phyloP scores from a whole-genome alignment of 2,113 vertebrate species.

The Acrocephalus arundinaceus region DNA sequence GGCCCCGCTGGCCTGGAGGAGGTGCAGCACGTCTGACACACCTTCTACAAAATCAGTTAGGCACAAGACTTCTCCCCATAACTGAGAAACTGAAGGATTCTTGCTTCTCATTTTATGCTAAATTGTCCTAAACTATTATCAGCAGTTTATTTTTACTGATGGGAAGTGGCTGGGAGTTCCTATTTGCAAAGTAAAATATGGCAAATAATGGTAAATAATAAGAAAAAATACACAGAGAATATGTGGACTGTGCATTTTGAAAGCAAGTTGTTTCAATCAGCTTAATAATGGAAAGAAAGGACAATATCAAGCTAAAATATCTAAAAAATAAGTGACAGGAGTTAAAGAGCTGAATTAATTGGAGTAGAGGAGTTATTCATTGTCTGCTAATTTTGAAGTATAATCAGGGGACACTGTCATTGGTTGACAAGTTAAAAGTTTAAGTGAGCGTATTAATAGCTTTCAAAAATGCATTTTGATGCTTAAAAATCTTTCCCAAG shows the following conservation, averaged over 20 bases:
- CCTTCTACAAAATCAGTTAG: neutral
- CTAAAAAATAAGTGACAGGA: constrained; percentile 30
- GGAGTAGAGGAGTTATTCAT: constrained; percentile 46
- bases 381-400: constrained; percentile 56
- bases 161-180: neutral
- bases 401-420: constrained; percentile 55
- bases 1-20: neutral
- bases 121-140: neutral
- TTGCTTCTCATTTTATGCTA: neutral
- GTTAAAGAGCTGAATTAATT: constrained; percentile 45
- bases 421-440: constrained; percentile 53
- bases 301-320: neutral
- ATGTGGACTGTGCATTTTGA: neutral
- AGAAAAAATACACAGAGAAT: neutral
- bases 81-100: neutral
- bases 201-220: neutral
- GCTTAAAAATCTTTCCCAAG: constrained; percentile 1
- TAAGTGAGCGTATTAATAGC: constrained; percentile 38
- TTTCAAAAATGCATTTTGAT: constrained; percentile 29
- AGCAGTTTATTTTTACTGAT: neutral
- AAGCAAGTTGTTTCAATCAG: neutral
- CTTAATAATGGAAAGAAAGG: constrained; percentile 2
- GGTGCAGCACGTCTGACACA: neutral
- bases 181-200: neutral
- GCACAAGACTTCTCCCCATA: neutral